Evolutionary conservation across 2,113 vertebrate species (phyloP), one percentile per base, ranked within the genome.

Genomic region (Entelurus aequoreus): DNA sequence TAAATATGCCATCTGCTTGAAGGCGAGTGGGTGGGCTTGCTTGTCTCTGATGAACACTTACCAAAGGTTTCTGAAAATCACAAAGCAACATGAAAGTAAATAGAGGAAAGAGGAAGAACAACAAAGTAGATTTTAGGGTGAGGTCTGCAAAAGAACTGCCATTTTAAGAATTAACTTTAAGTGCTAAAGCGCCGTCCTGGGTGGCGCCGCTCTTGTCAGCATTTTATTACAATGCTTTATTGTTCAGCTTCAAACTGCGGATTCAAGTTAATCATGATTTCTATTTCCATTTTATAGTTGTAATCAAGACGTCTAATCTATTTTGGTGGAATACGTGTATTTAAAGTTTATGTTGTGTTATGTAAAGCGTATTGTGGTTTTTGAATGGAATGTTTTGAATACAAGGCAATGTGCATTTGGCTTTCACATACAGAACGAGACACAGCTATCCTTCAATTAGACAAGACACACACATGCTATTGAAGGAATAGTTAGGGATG

Each of bases 11-110:
- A 91, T 93, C 91, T 94, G 94, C 90, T 90, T 86, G 63, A 85
- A 90, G 90, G 90, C 86, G 59, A 82, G 80, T 77, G 89, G 90
- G 86, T 89, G 81, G 87, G 89, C 83, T 92, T 84, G 84, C 76
- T 81, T 68, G 79, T 80, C 83, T 88, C 72, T 73, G 72, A 55
- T 76, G 84, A 76, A 86, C 90, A 98, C 95, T 98, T 98, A 99
- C 96, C 96, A 95, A 99, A 95, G 83, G 92, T 93, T 89, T 99
- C 95, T 99, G 95, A 90, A 83, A 88, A 93, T 92, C 89, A 91
- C 87, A 92, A 91, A 92, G 72, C 67, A 85, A 83, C 72, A 77
- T 60, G 46, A 87, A 83, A 83, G 68, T 78, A 84, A 81, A 76
- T 49, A 77, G 63, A 83, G 75, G 84, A 85, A 75, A 74, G 71